phyloP scores from a whole-genome alignment of 1,140 invertebrate species.

The Formica exsecta region DNA sequence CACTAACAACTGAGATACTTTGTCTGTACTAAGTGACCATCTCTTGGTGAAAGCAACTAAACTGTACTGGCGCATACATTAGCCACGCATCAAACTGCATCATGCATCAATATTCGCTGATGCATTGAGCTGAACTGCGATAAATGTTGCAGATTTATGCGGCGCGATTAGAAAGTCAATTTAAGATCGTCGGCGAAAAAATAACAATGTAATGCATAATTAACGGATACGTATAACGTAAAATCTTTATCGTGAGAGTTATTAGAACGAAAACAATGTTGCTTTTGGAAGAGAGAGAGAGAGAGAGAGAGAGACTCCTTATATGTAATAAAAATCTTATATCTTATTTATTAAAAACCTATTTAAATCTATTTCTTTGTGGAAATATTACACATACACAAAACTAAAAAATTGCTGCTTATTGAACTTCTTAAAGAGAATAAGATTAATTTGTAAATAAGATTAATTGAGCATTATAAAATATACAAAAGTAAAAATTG shows the following conservation, averaged over 20 bases:
- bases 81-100: conserved; percentile 42
- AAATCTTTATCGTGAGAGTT: conserved; percentile 60
- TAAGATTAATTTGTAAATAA: background rate
- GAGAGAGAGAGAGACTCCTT: background rate
- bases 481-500: background rate
- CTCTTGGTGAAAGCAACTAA: conserved; percentile 71
- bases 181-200: conserved; percentile 51
- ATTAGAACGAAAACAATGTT: conserved; percentile 23
- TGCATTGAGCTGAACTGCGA: background rate
- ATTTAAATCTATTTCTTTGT: too few species aligned
- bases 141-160: conserved; percentile 22
- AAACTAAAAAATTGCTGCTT: background rate
- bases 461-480: background rate
- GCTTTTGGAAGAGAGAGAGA: background rate
- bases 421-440: background rate
- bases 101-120: conserved; percentile 50
- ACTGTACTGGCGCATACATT: conserved; percentile 71
- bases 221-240: conserved; percentile 65
- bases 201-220: conserved; percentile 60
- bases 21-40: conserved; percentile 66
- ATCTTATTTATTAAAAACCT: too few species aligned
- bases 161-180: conserved; percentile 51
- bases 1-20: conserved; percentile 31
- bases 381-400: background rate
- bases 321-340: background rate